Percentiles rank a stretch among this genome's conserved stretches.
Conservation (phyloP, 2,113 vertebrate species). For the Ciconia stormi region DNA sequence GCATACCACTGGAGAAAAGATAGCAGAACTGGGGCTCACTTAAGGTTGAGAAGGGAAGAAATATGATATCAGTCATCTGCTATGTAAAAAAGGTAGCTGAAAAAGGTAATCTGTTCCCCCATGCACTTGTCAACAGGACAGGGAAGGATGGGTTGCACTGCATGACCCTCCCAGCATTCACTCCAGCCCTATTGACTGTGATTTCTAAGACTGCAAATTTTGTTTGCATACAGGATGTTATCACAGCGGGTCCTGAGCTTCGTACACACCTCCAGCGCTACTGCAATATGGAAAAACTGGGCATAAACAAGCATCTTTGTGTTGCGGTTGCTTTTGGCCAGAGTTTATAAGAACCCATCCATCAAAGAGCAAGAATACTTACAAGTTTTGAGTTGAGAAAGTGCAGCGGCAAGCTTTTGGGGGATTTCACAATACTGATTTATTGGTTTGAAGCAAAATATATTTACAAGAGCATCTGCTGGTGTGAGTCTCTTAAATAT, state of each 20-base stretch:
- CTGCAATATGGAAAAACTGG: not conserved
- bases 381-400: slow-evolving; percentile 39
- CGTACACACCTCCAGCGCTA: rapidly evolving
- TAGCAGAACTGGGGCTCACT: not conserved
- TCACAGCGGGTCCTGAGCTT: not conserved
- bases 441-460: slow-evolving; percentile 64
- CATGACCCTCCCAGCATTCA: not conserved
- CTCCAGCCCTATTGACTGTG: not conserved
- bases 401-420: slow-evolving; percentile 31
- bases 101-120: not conserved
- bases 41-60: not conserved
- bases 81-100: not conserved
- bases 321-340: not conserved
- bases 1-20: not conserved
- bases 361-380: slow-evolving; percentile 46
- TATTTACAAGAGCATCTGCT: slow-evolving; percentile 62
- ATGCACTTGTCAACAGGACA: not conserved
- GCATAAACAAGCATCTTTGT: not conserved
- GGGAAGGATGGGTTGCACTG: not conserved
- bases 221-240: not conserved
- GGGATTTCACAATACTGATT: slow-evolving; percentile 55
- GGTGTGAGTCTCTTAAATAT: slow-evolving; percentile 56
- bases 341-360: not conserved
- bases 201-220: not conserved
- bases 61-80: not conserved